phyloP scores from a whole-genome alignment of 2,797 vertebrate genomes.

The Enteromius thamalakanensis region DNA sequence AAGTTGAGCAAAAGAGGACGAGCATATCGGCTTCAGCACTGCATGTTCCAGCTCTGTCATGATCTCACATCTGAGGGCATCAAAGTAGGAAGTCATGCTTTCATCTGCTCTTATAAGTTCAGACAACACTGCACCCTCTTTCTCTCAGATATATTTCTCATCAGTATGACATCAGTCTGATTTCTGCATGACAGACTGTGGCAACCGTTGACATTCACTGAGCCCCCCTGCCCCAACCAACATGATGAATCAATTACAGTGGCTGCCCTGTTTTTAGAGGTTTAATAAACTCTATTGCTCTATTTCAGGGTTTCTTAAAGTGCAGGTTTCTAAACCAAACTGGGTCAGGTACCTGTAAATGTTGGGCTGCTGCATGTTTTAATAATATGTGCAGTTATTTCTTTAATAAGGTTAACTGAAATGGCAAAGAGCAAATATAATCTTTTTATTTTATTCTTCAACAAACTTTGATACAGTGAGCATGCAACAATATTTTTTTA shows the following conservation, averaged over 20 bases:
- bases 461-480: background rate
- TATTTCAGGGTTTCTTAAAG: background rate
- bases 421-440: background rate
- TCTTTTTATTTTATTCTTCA: background rate
- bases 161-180: slow-evolving; percentile 26
- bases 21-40: slow-evolving; percentile 17
- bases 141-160: slow-evolving; percentile 25
- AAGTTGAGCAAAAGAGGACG: slow-evolving; percentile 5
- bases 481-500: background rate
- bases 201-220: background rate
- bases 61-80: slow-evolving; percentile 56
- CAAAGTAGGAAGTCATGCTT: slow-evolving; percentile 56
- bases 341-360: background rate
- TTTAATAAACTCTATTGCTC: slow-evolving; percentile 5
- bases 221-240: background rate
- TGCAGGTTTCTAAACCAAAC: background rate
- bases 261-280: background rate
- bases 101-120: slow-evolving; percentile 50
- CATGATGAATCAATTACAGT: slow-evolving; percentile 41
- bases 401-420: slow-evolving; percentile 19
- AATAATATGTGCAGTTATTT: slow-evolving; percentile 16
- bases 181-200: slow-evolving; percentile 38
- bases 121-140: slow-evolving; percentile 42
- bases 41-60: slow-evolving; percentile 50
- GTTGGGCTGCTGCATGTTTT: background rate